Base-by-base conservation (phyloP, 2,888 invertebrate genomes). In the Eucera pruinosa region DNA sequence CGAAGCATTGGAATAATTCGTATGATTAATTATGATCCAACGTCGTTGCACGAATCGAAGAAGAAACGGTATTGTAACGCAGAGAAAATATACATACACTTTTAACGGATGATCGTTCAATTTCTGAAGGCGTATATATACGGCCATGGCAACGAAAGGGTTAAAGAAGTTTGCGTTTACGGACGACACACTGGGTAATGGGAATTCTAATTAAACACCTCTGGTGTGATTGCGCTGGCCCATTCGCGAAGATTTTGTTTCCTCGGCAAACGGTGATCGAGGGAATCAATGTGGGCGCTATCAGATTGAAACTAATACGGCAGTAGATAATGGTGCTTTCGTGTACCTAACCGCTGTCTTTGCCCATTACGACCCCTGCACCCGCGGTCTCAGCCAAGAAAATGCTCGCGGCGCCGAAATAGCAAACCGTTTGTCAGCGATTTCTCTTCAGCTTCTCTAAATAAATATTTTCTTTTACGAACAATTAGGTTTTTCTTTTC, bases 281-380 rank as follows among this genome's bases (percentile, higher is more conserved):
- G 84, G 79, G 88, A 89, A 90, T 90, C 87, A 87, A 79, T 81
- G 86, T 82, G 85, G 87, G 86, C 86, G 89, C 88, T 77, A 77
- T 73, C 73, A 64, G 73, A 73, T 77, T 9, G 45, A 64, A 87
- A 89, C 89, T 89, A 89, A 89, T 85, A 86, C 86, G 85, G 83
- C 85, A 80, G 80, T 83, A 81, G 86, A 85, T 86, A 86, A 88
- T 82, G 83, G 80, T 30, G 52, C 65, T 69, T 66, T 66, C 65
- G 60, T 57, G 60, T 81, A 82, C 70, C 75, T 71, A 78, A 48
- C 52, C 60, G 68, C 77, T 60, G 72, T 69, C 66, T 62, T 58
- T 73, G 52, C 74, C 75, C 76, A 55, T 82, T 79, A 79, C 81
- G 43, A 74, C 66, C 61, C 43, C 55, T 15, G 30, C 9, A 62